phyloP scores from a whole-genome alignment of 2,797 vertebrate species.

The Gobio occitaniae region DNA sequence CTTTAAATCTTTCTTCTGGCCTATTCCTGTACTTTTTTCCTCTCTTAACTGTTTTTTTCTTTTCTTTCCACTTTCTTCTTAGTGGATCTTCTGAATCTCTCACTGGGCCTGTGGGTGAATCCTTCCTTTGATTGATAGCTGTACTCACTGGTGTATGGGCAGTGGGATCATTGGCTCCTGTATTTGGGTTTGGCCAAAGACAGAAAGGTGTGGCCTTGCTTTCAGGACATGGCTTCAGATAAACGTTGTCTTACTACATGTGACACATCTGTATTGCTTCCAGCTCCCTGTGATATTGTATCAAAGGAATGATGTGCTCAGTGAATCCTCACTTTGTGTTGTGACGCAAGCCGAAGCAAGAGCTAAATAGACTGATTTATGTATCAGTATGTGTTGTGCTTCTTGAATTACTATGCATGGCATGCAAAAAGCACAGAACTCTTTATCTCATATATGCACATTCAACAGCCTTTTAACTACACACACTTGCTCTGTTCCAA shows the following conservation, averaged over 20 bases:
- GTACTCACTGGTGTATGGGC: constrained; percentile 77
- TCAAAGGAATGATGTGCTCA: constrained; percentile 58
- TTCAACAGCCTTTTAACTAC: neutral
- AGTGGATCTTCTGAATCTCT: constrained; percentile 80
- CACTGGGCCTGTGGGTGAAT: constrained; percentile 90
- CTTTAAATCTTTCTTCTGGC: constrained; percentile 20
- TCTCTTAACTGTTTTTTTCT: neutral
- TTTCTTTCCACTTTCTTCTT: constrained; percentile 39
- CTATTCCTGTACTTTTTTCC: neutral
- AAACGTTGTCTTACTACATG: constrained; percentile 80
- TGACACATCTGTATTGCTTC: constrained; percentile 79
- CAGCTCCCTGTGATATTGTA: constrained; percentile 79
- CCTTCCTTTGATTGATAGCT: constrained; percentile 98
- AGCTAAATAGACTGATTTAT: constrained; percentile 9
- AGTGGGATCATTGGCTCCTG: constrained; percentile 85
- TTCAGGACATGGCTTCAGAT: constrained; percentile 80
- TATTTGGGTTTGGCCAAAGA: constrained; percentile 82
- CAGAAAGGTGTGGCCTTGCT: constrained; percentile 77
- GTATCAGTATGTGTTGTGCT: constrained; percentile 21
- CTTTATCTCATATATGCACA: neutral
- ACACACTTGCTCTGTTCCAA: constrained; percentile 11
- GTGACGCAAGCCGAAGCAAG: neutral
- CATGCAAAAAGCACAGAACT: constrained; percentile 31
- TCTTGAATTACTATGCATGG: constrained; percentile 49
- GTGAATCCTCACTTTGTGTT: neutral